These are phyloP conservation scores for Melieria omissa DNA, from an alignment of 2,888 invertebrate species.

Conservation along the genomic window DNA sequence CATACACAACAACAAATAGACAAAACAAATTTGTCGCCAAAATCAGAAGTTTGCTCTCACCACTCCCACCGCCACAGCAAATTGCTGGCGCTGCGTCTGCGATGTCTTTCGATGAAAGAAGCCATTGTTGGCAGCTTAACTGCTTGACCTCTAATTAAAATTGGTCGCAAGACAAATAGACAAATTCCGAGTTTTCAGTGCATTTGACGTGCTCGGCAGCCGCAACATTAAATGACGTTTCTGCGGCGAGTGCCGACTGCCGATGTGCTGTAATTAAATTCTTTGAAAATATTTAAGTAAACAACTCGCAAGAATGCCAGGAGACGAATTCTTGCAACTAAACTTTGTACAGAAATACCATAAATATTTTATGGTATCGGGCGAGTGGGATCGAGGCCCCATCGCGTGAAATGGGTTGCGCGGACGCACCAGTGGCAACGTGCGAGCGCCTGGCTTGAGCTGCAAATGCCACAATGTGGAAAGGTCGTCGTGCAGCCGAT, in stretches of 20 bases:
- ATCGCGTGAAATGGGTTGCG: too few species aligned
- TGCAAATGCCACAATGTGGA: too few species aligned
- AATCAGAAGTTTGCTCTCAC: too few species aligned
- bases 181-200: constrained; percentile 11
- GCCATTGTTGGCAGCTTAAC: background rate
- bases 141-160: constrained; percentile 34
- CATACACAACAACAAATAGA: too few species aligned
- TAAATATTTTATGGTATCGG: constrained; percentile 22
- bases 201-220: constrained; percentile 9
- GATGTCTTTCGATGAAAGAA: too few species aligned
- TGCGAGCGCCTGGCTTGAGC: too few species aligned
- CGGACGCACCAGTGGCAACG: too few species aligned
- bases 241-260: background rate
- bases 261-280: constrained; percentile 36
- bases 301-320: background rate
- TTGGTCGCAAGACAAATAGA: constrained; percentile 17
- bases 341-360: constrained; percentile 22
- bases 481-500: too few species aligned
- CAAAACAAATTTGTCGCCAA: too few species aligned
- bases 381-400: too few species aligned
- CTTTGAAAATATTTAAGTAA: constrained; percentile 36
- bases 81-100: too few species aligned
- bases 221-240: background rate
- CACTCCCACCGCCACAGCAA: too few species aligned
- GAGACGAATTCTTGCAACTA: background rate